These are phyloP conservation scores for Nipponacmea schrenckii DNA, from an alignment of 2,888 invertebrate species.

Conservation along the genomic window DNA sequence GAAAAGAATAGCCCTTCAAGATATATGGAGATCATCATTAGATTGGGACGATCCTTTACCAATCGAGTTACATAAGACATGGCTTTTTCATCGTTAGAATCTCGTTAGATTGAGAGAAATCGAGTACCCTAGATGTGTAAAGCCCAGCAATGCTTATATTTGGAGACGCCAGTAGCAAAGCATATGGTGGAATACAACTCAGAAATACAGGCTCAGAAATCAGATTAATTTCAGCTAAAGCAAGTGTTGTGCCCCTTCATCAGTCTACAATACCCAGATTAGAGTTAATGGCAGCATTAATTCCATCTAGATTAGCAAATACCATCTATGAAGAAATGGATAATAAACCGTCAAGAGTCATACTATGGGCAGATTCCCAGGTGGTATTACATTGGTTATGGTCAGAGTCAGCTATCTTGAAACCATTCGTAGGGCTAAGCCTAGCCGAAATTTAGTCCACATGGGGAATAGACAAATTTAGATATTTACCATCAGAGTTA, in stretches of 20 bases:
- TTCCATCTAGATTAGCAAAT: not conserved
- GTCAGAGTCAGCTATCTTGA: not conserved
- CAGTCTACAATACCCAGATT: not conserved
- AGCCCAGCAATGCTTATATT: constrained; percentile 19
- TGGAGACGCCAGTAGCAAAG: constrained; percentile 15
- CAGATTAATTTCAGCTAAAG: not conserved
- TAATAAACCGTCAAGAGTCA: not conserved
- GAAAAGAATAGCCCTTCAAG: constrained; percentile 16
- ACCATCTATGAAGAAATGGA: not conserved
- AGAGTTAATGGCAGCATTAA: no score
- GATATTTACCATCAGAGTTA: not conserved
- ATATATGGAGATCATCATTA: constrained; percentile 6
- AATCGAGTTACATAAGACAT: not conserved
- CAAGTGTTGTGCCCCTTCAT: not conserved
- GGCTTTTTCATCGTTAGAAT: no score
- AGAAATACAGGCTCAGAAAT: not conserved
- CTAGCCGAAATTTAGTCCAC: not conserved
- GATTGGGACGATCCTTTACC: constrained; percentile 15
- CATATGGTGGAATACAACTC: constrained; percentile 9
- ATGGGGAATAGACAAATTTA: not conserved
- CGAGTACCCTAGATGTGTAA: constrained; percentile 9
- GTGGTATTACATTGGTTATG: not conserved
- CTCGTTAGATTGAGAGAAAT: not conserved
- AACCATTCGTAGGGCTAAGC: not conserved
- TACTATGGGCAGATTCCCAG: not conserved